These are phyloP conservation scores for Carcina quercana DNA, from an alignment of 2,888 invertebrate species.

Conservation along the genomic window DNA sequence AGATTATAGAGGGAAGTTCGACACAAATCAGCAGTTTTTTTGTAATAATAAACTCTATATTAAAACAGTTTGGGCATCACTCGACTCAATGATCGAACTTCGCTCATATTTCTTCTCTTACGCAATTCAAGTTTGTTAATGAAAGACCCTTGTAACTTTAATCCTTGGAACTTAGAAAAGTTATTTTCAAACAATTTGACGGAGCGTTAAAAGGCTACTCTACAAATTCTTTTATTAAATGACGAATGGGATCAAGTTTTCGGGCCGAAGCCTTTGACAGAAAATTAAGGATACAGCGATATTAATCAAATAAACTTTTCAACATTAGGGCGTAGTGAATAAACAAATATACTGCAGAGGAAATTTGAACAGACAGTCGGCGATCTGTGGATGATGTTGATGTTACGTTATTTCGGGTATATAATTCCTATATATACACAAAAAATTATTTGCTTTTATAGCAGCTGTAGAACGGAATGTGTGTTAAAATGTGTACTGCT, in stretches of 20 bases:
- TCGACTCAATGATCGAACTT: slow-evolving; percentile 52
- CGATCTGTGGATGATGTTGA: too few relatives aligned
- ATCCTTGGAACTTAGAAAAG: slow-evolving; percentile 47
- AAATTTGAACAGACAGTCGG: too few relatives aligned
- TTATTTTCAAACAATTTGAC: slow-evolving; percentile 42
- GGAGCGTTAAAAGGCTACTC: slow-evolving; percentile 17
- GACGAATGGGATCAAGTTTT: slow-evolving; percentile 13
- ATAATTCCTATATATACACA: too few relatives aligned
- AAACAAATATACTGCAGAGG: too few relatives aligned
- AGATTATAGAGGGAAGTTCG: slow-evolving; percentile 1
- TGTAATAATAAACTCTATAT: slow-evolving; percentile 30
- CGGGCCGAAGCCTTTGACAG: slow-evolving; percentile 3
- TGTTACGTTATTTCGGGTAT: too few relatives aligned
- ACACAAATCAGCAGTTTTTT: slow-evolving; percentile 20
- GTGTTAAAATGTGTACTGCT: too few relatives aligned
- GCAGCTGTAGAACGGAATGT: too few relatives aligned
- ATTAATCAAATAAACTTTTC: too few relatives aligned
- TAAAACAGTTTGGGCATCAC: slow-evolving; percentile 34
- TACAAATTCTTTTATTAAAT: slow-evolving; percentile 16
- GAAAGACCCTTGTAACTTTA: slow-evolving; percentile 54
- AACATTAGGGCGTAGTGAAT: too few relatives aligned
- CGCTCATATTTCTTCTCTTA: slow-evolving; percentile 54
- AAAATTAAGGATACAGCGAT: too few relatives aligned
- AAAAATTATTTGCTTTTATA: too few relatives aligned
- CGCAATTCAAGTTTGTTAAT: slow-evolving; percentile 55